Base-by-base conservation (phyloP, 2,888 invertebrate genomes). In the Ormyrus pomaceus region DNA sequence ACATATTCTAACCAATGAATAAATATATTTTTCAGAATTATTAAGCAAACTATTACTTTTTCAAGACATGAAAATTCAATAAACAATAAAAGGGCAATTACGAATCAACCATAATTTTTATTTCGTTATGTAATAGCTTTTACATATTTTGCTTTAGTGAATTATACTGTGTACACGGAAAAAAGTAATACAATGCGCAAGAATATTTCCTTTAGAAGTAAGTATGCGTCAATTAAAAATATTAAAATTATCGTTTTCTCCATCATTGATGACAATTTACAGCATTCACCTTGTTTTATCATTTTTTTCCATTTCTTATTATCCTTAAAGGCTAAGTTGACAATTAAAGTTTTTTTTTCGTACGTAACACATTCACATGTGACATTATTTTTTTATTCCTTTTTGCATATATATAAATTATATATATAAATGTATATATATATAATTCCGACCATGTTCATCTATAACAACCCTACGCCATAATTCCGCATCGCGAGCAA, bases 21-120 rank as follows among this genome's bases (percentile, higher is more conserved):
- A 19, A 19, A 19, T 19, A 19, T 34, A 34, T 34, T 34, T 34
- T 34, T 34, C 4, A 34, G 34, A 34, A 34, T 34, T 34, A 4
- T 34, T 34, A 34, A 34, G 34, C 3, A 34, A 34, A 34, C 34
- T 34, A 34, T 34, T 34, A 34, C 34, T 34, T 34, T 34, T 34
- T 34, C 4, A 34, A 34, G 34, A 34, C 34, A 4, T 34, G 4
- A 34, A 34, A 34, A 34, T 34, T 34, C 34, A 34, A 34, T 34
- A 34, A 34, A 34, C 34, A 34, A 34, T 34, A 34, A 34, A 34
- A 34, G 34, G 34, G 34, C 34, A 34, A 34, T 34, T 87, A 87
- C 83, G 85, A 87, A 86, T 86, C 85, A 87, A 87, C 86, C 86
- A 85, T 84, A 84, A 85, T 85, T 88, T 34, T 86, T 86, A 87